Base-by-base conservation (phyloP, 2,888 invertebrate genomes). In the Bedellia somnulentella region DNA sequence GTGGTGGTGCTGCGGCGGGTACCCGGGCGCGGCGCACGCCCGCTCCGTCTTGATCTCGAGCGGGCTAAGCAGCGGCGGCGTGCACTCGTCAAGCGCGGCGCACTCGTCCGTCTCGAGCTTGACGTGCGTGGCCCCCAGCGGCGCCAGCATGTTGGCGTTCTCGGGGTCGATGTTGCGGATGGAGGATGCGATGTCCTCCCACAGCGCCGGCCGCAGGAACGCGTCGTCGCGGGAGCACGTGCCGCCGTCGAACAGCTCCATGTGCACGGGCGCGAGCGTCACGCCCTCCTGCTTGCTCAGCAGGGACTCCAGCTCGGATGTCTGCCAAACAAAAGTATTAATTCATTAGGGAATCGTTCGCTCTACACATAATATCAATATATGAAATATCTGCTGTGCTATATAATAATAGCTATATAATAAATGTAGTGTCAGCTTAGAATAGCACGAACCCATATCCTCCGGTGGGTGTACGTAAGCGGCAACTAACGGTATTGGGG, bases 111-210 rank as follows among this genome's bases (percentile, higher is more conserved):
- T 82, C 62, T 90, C 89, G 59, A 89, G 78, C 62, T 90, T 90
- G 45, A 90, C 86, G 57, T 88, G 88, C 3, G 82, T 80, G 30
- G 73, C 63, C 47, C 81, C 59, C 43, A 83, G 64, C 31, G 85
- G 79, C 39, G 86, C 85, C 44, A 91, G 73, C 88, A 91, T 90
- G 50, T 89, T 87, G 31, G 91, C 90, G 57, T 92, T 92, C 60
- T 91, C 91, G 15, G 91, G 89, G 59, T 93, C 92, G 53, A 92
- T 86, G 63, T 91, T 92, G 57, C 90, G 85, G 64, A 92, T 90
- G 52, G 90, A 90, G 59, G 89, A 89, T 40, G 91, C 87, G 57
- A 93, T 91, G 76, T 93, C 92, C 70, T 93, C 92, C 93, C 93
- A 93, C 24, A 92, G 80, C 17, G 90, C 89, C 25, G 92, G 91